Base-by-base conservation (phyloP, 2,888 invertebrate species). In the Thymelicus lineola region DNA sequence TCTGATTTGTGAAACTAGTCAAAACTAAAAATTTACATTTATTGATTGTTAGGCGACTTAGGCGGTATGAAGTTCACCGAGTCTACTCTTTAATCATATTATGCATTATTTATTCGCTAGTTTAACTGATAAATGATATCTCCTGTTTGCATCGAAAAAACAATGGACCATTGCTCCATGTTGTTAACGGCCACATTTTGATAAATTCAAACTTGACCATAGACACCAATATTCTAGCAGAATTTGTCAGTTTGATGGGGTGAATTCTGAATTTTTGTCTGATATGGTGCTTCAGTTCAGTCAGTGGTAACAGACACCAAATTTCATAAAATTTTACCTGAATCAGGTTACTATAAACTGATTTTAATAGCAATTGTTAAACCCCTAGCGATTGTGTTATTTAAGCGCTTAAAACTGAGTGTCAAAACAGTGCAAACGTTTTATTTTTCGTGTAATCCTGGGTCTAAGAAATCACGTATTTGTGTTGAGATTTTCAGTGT, bases 171-270 rank as follows among this genome's bases (percentile, higher is more conserved):
- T 10, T 45, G 14, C n/a, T n/a, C 20, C 45, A 46, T 46, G 35
- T 58, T 67, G n/a, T 17, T 78, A 85, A 85, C 85, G 85, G 85
- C 78, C 76, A 75, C 78, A 71, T 75, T 77, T 79, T 78, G 72
- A 73, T 74, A 84, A 85, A 82, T 92, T 93, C 83, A 84, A 93
- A 91, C 84, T 48, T 14, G 64, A 73, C 75, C 89, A 93, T 89
- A 90, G 89, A 87, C 80, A 75, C 76, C n/a, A 60, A 62, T 77
- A 72, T 76, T 89, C 85, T 89, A 82, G 78, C 83, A 80, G 84
- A 79, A 82, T 81, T 86, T 90, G 91, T 89, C 91, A 91, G 83
- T 87, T 87, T 87, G 84, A 82, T 81, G 83, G 81, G 87, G 86
- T 87, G 79, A 77, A 76, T 78, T 76, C 74, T 74, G 75, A 77